These are phyloP conservation scores for Epinotia brunnichana DNA, from an alignment of 2,888 invertebrate genomes.

Conservation along the genomic window DNA sequence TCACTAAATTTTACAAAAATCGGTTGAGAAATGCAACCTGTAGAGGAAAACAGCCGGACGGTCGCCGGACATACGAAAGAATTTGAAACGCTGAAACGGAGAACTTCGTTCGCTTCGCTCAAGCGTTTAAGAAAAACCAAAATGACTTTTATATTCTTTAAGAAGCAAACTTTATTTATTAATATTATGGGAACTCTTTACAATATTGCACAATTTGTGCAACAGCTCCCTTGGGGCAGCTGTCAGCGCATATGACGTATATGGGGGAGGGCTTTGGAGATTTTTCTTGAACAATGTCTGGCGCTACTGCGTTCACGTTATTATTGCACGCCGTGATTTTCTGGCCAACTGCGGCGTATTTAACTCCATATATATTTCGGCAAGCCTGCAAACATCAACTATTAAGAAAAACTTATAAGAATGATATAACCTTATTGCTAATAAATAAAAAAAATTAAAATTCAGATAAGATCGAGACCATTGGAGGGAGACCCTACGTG, in stretches of 20 bases:
- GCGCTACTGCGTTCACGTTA: background rate
- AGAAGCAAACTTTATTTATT: background rate
- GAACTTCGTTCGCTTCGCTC: no score
- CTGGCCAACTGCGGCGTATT: background rate
- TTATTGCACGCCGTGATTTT: conserved; percentile 8
- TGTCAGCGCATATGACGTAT: background rate
- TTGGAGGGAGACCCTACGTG: no score
- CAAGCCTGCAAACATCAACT: background rate
- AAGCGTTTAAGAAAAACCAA: background rate
- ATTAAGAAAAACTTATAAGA: no score
- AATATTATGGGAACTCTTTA: background rate
- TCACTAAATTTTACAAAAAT: no score
- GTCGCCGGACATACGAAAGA: no score
- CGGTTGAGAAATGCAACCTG: no score
- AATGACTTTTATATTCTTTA: no score
- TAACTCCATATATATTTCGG: background rate
- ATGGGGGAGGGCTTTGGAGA: background rate
- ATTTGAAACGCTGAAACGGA: no score
- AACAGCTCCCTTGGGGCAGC: background rate
- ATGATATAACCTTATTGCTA: no score
- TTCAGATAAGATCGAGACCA: no score
- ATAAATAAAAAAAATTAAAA: no score
- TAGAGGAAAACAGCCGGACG: no score
- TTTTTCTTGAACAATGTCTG: background rate
- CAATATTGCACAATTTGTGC: conserved; percentile 4